Percentiles rank a stretch among this genome's conserved stretches.
phyloP scores from a whole-genome alignment of 2,888 invertebrate species.

The Parnassius glacialis region DNA sequence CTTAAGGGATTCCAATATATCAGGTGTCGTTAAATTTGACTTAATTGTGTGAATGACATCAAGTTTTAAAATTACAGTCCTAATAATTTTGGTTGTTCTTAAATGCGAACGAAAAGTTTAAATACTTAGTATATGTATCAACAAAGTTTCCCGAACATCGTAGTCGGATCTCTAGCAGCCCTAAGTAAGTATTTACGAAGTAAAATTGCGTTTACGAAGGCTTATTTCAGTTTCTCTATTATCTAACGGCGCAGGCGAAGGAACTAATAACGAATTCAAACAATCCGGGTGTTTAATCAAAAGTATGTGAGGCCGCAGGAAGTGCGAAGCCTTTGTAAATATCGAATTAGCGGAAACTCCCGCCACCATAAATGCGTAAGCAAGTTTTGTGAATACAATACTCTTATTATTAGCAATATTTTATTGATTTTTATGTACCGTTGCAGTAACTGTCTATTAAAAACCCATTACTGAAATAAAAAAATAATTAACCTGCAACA shows the following conservation, averaged over 20 bases:
- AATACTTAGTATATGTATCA: conserved; percentile 1
- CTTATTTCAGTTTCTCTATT: conserved; percentile 37
- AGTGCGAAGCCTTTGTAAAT: conserved; percentile 31
- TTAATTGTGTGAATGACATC: too few relatives aligned
- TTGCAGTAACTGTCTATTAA: too few relatives aligned
- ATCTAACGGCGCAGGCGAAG: conserved; percentile 32
- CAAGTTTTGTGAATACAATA: background rate
- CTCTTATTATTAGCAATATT: too few relatives aligned
- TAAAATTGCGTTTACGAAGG: conserved; percentile 40
- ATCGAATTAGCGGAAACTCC: conserved; percentile 9
- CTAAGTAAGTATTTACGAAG: conserved; percentile 42
- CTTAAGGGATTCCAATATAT: too few relatives aligned
- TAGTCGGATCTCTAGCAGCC: conserved; percentile 26
- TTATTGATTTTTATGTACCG: too few relatives aligned
- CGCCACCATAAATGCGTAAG: background rate
- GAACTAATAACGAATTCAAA: conserved; percentile 34
- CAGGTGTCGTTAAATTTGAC: too few relatives aligned
- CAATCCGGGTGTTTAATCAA: conserved; percentile 38
- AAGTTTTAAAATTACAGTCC: too few relatives aligned
- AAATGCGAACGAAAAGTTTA: background rate
- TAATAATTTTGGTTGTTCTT: too few relatives aligned
- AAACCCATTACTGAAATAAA: too few relatives aligned
- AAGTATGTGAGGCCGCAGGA: conserved; percentile 33
- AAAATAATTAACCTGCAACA: too few relatives aligned
- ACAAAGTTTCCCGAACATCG: conserved; percentile 10